These are phyloP conservation scores for Furcula furcula DNA, from an alignment of 2,888 invertebrate genomes.

Conservation along the genomic window DNA sequence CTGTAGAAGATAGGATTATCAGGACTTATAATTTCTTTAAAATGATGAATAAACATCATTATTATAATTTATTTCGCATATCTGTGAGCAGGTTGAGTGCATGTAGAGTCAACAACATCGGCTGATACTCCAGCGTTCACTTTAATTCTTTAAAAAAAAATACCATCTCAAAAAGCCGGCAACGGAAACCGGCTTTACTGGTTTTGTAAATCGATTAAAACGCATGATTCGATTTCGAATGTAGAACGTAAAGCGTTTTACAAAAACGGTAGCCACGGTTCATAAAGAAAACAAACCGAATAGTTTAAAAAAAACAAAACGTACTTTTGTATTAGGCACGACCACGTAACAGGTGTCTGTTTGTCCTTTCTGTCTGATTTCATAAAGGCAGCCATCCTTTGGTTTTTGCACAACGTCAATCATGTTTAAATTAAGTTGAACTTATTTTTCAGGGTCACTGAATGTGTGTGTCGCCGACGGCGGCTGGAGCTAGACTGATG, in stretches of 20 bases:
- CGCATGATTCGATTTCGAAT: slow-evolving; percentile 7
- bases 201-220: slow-evolving; percentile 7
- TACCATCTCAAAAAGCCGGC: neutral
- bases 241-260: slow-evolving; percentile 4
- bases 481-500: slow-evolving; percentile 49
- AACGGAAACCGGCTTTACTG: slow-evolving; percentile 1
- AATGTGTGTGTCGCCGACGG: slow-evolving; percentile 44
- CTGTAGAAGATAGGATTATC: too few species aligned
- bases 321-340: slow-evolving; percentile 86
- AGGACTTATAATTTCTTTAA: too few species aligned
- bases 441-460: slow-evolving; percentile 49
- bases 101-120: neutral
- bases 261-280: slow-evolving; percentile 2
- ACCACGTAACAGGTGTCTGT: slow-evolving; percentile 86
- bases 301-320: slow-evolving; percentile 39
- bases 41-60: too few species aligned
- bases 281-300: slow-evolving; percentile 1
- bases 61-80: too few species aligned
- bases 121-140: neutral
- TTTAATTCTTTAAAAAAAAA: neutral
- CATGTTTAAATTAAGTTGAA: slow-evolving; percentile 52
- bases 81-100: too few species aligned
- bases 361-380: slow-evolving; percentile 85
- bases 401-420: slow-evolving; percentile 70
- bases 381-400: slow-evolving; percentile 83